Percentiles rank a stretch among this genome's conserved stretches.
These are phyloP conservation scores for Parapristionchus giblindavisi DNA, from an alignment of 2,888 invertebrate species.

Conservation along the genomic window DNA sequence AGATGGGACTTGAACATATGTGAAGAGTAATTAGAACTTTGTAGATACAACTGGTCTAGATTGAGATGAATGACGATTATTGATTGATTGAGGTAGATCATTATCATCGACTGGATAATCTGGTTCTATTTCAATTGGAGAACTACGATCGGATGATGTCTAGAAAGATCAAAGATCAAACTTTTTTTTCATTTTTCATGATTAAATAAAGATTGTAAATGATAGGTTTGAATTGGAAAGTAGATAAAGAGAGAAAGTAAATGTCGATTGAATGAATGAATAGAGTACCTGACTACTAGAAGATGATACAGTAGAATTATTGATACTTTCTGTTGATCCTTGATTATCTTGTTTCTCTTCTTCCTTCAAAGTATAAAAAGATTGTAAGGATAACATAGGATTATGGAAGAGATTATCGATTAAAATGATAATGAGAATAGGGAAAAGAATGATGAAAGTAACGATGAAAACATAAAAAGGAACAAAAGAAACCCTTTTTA, in stretches of 20 bases:
- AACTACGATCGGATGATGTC: slow-evolving; percentile 36
- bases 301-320: not conserved
- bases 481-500: too few species aligned
- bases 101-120: slow-evolving; percentile 35
- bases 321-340: not conserved
- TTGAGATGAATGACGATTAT: not conserved
- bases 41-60: slow-evolving; percentile 21
- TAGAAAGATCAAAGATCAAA: not conserved
- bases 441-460: too few species aligned
- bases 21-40: slow-evolving; percentile 23
- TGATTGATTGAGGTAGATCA: not conserved
- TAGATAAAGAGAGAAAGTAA: not conserved
- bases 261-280: not conserved
- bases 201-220: too few species aligned
- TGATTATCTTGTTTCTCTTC: not conserved
- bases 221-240: not conserved
- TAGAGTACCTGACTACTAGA: not conserved
- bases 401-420: too few species aligned
- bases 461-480: too few species aligned
- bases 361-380: too few species aligned
- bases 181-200: too few species aligned
- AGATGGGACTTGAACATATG: too few species aligned
- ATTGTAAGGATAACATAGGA: too few species aligned
- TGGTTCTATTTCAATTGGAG: slow-evolving; percentile 36
- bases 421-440: too few species aligned